Base-by-base conservation (phyloP, 2,113 vertebrate genomes). In the Lepisosteus oculatus region DNA sequence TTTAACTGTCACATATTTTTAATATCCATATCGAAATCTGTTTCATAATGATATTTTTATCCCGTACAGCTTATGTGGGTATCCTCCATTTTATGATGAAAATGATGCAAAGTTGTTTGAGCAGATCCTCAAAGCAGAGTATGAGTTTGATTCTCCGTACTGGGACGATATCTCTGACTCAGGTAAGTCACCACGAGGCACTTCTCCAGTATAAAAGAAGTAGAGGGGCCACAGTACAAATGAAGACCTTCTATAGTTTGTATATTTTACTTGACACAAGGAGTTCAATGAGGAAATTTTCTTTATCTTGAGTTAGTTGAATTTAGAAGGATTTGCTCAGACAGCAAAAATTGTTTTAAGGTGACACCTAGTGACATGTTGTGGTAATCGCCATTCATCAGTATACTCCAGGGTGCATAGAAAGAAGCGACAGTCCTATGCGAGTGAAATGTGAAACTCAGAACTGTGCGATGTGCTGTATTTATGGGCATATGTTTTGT, bases 161-260 rank as follows among this genome's bases (percentile, higher is more conserved):
- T 99, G 97, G 97, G 97, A 99, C 0, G 97, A 98, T 81, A 99
- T 99, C 87, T 99, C 97, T 0, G 97, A 99, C 41, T 99, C 97
- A 43, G 97, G 97, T 99, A 92, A 70, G 74, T 41, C 2, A 2
- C 54, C 3, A 6, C 2, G 29, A 29, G 29, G 29, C 29, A 1
- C 29, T 29, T 29, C 29, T 29, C 2, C 29, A 29, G 29, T 29
- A 29, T 29, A 29, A 29, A 29, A 29, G 29, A 29, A 29, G 29
- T 29, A 29, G 29, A 29, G 29, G 29, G 29, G 29, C 29, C 29
- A 29, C 29, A 29, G 29, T 29, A 29, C 29, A 29, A 29, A 29
- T 29, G 29, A 29, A 29, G 29, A 29, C 29, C 29, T 29, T 29
- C 29, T 29, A 29, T 29, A 29, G 1, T 8, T 41, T 43, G 67